Percentiles rank a stretch among this genome's conserved stretches.
Evolutionary conservation across 92 coral and sea anemone species (phyloP).

Genomic region (Epizoanthus ramosus): DNA sequence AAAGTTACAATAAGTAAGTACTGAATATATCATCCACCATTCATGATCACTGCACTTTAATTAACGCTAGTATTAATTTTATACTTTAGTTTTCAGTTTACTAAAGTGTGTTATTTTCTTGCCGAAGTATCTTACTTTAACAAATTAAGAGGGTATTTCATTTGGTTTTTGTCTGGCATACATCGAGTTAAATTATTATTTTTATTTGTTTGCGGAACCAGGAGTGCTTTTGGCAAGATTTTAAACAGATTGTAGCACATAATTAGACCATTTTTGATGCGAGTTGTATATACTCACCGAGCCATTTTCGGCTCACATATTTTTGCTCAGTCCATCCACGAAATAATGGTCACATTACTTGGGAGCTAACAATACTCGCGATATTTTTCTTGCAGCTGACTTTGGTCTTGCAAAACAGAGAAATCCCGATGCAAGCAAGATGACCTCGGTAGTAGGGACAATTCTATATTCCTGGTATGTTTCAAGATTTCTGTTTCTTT

Average conservation of each 20-base stretch:
- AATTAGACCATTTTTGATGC: no score
- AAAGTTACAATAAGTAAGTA: constrained; percentile 98
- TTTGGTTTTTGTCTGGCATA: no score
- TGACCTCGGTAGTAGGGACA: constrained; percentile 98
- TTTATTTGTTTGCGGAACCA: no score
- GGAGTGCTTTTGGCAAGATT: no score
- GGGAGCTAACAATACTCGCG: not conserved
- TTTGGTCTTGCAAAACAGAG: constrained; percentile 98
- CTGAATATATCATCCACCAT: not conserved
- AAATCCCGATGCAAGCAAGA: constrained; percentile 97
- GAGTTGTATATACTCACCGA: no score
- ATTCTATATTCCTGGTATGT: constrained; percentile 93
- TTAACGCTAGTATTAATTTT: not conserved
- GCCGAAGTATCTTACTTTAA: not conserved
- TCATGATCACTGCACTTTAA: no score
- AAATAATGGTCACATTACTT: not conserved
- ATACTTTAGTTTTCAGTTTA: not conserved
- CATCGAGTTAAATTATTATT: no score
- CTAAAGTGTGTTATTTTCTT: not conserved
- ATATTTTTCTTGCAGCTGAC: constrained; percentile 69
- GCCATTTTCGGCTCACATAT: no score
- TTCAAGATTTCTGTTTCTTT: not conserved
- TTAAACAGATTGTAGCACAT: no score
- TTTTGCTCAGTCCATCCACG: no score
- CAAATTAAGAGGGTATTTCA: no score